A percentile compares a stretch with the other conserved stretches of the same genome.
Evolutionary conservation across 2,797 vertebrate species (phyloP).

Genomic region (Capromys pilorides): DNA sequence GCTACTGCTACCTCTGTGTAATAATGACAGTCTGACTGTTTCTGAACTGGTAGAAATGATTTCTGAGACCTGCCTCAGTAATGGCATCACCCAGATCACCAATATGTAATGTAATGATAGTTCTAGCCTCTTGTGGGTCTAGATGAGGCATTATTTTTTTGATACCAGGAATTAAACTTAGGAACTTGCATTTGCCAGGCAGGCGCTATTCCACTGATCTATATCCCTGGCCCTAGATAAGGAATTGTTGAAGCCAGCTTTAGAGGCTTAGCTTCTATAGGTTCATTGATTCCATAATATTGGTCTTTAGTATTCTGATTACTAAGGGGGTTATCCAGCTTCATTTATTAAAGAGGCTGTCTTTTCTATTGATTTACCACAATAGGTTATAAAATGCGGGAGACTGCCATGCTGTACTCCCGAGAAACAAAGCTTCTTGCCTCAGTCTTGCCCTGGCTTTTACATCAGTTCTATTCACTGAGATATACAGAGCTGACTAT

Average conservation of each 20-base stretch:
- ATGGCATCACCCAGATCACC: not conserved
- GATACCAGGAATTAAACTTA: too few relatives aligned
- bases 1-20: not conserved
- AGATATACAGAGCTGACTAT: not conserved
- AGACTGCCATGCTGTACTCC: too few relatives aligned
- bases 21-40: not conserved
- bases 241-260: conserved; percentile 97
- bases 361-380: conserved; percentile 93
- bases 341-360: not conserved
- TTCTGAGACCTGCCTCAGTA: not conserved
- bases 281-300: conserved; percentile 98
- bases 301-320: conserved; percentile 99
- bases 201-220: too few relatives aligned
- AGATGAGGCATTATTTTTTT: conserved; percentile 91
- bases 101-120: conserved; percentile 89
- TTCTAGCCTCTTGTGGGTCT: conserved; percentile 97
- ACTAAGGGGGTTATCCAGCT: conserved; percentile 92
- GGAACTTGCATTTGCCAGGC: too few relatives aligned
- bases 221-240: too few relatives aligned
- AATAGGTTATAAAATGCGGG: conserved; percentile 94
- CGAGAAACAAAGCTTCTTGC: conserved; percentile 80
- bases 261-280: conserved; percentile 96
- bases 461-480: not conserved
- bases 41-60: not conserved
- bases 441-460: not conserved